Base-by-base conservation (phyloP, 1,140 invertebrate genomes). In the Yoshiicerus persimilis region DNA sequence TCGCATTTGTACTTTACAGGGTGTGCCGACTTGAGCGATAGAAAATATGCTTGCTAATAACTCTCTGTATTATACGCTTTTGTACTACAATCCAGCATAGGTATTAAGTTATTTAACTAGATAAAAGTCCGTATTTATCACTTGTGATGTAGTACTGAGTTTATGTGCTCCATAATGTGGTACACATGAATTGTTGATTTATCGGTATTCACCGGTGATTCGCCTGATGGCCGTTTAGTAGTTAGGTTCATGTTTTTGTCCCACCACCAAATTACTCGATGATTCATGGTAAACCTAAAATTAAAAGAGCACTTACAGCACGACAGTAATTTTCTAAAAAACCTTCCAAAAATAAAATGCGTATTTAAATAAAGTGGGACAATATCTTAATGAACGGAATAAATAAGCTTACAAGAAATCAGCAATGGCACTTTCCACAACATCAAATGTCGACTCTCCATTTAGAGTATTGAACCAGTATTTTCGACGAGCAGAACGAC, bases 391-490 rank as follows among this genome's bases (percentile, higher is more conserved):
- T 9, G 9, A n/a, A n/a, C n/a, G n/a, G n/a, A 36, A 64, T 25
- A 32, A 6, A 10, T 84, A 88, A 47, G 87, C 90, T 91, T 90
- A 92, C 92, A 88, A 89, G 86, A 92, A 92, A 32, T 91, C 91
- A 6, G 93, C 92, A n/a, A 93, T 92, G 36, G 92, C 91, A 20
- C 92, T 93, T 84, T 87, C 62, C 4, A 92, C 92, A 83, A 91
- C 91, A 1, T 92, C 93, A 91, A 92, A 95, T 3, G 90, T 87
- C 0, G 93, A 93, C 5, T 91, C 30, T 20, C 91, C 90, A 0
- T 90, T 93, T 10, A 88, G 77, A 3, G 88, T 90, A 91, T 95
- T 93, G 90, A 92, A 94, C 91, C 93, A 95, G 91, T 95, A 95
- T 39, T 93, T 93, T 56, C 91, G 88, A 4, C 92, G 88, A 5